These are phyloP conservation scores for Coendou prehensilis DNA, from an alignment of 2,797 vertebrate genomes.

Conservation along the genomic window DNA sequence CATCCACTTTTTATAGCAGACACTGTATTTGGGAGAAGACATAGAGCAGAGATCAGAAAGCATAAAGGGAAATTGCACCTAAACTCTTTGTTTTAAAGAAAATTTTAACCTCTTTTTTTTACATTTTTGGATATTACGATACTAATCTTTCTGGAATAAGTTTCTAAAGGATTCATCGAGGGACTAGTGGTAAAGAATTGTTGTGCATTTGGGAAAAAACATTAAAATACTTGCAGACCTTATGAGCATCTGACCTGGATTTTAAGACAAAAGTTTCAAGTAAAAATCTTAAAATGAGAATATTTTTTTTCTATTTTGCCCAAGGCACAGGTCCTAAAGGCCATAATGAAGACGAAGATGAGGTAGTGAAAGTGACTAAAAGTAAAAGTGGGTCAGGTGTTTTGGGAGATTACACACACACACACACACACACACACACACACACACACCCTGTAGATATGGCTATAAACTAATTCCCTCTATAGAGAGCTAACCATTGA, in stretches of 20 bases:
- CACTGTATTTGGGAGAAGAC: neutral
- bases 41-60: neutral
- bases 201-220: neutral
- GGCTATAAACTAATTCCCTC: neutral
- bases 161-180: neutral
- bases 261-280: conserved; percentile 57
- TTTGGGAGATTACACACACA: neutral
- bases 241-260: conserved; percentile 42
- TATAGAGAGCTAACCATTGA: neutral
- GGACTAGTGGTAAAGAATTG: neutral
- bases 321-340: conserved; percentile 43
- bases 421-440: neutral
- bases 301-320: conserved; percentile 55
- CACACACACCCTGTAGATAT: neutral
- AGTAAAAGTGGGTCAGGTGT: conserved; percentile 60
- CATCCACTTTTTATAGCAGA: neutral
- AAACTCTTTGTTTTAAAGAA: neutral
- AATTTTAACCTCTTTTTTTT: neutral
- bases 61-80: neutral
- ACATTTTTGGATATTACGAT: neutral
- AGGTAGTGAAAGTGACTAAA: neutral
- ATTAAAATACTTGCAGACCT: neutral
- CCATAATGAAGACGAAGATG: neutral
- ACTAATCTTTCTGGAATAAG: neutral
- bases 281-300: conserved; percentile 35